These are phyloP conservation scores for Ammospiza nelsoni DNA, from an alignment of 2,113 vertebrate species.

Conservation along the genomic window DNA sequence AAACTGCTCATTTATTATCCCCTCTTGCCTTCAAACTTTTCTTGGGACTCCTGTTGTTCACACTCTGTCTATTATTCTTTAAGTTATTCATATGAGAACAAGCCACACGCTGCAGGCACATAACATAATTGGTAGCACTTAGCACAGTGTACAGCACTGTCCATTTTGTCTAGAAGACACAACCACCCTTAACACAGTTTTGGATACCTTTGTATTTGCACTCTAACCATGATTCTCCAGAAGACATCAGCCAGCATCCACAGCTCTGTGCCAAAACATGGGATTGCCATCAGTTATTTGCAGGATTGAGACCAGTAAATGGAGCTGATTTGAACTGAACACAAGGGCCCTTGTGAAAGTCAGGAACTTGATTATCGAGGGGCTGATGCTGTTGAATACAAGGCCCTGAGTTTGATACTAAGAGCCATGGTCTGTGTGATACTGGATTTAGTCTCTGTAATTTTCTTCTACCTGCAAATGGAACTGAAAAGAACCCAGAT, in stretches of 20 bases:
- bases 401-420: background rate
- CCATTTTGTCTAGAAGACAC: background rate
- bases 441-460: background rate
- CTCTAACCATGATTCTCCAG: background rate
- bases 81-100: background rate
- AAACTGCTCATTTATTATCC: background rate
- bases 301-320: background rate
- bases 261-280: background rate
- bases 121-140: background rate
- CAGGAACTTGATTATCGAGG: background rate
- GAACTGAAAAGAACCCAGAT: background rate
- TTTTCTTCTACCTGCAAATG: background rate
- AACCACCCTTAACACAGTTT: background rate
- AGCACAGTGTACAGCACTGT: background rate
- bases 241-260: background rate
- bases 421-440: background rate
- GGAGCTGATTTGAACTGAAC: background rate
- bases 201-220: background rate
- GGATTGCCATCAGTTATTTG: background rate
- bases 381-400: background rate
- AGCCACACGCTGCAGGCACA: background rate
- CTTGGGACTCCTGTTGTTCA: background rate
- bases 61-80: background rate
- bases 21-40: background rate
- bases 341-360: background rate